A percentile compares a stretch with the other conserved stretches of the same genome.
These are phyloP conservation scores for Homalodisca vitripennis DNA, from an alignment of 1,140 invertebrate genomes.

Conservation along the genomic window DNA sequence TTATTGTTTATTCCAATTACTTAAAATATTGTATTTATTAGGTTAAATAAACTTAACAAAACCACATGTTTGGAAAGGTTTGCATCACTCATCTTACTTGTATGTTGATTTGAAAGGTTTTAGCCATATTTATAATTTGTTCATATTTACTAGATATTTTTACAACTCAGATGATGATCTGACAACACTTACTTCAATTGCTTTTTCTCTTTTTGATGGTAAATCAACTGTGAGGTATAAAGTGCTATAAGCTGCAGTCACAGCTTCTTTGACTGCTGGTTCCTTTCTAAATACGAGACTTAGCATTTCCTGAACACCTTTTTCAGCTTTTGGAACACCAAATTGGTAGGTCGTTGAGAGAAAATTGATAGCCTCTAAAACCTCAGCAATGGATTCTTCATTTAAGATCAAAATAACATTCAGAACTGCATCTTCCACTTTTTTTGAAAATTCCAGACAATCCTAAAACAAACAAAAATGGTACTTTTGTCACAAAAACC, in stretches of 20 bases:
- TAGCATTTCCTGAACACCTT: constrained; percentile 73
- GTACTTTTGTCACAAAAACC: too few species aligned
- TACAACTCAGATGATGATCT: too few species aligned
- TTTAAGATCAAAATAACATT: constrained; percentile 37
- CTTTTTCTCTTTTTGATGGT: constrained; percentile 27
- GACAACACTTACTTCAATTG: constrained; percentile 35
- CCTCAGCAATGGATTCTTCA: constrained; percentile 58
- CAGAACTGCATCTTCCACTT: constrained; percentile 31
- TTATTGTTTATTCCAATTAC: too few species aligned
- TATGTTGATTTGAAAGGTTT: too few species aligned
- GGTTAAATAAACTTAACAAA: too few species aligned
- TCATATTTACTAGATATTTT: too few species aligned
- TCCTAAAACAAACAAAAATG: too few species aligned
- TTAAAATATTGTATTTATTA: too few species aligned
- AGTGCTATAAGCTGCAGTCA: constrained; percentile 61
- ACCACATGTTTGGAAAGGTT: too few species aligned
- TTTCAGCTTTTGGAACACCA: constrained; percentile 66
- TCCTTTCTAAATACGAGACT: constrained; percentile 71
- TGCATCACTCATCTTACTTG: too few species aligned
- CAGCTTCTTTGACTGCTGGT: constrained; percentile 59
- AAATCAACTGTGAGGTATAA: constrained; percentile 54
- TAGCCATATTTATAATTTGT: too few species aligned
- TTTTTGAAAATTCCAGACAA: constrained; percentile 35
- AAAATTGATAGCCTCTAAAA: constrained; percentile 81
- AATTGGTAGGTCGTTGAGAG: constrained; percentile 79